phyloP scores from a whole-genome alignment of 2,797 vertebrate species.

The Diplodus puntazzo region DNA sequence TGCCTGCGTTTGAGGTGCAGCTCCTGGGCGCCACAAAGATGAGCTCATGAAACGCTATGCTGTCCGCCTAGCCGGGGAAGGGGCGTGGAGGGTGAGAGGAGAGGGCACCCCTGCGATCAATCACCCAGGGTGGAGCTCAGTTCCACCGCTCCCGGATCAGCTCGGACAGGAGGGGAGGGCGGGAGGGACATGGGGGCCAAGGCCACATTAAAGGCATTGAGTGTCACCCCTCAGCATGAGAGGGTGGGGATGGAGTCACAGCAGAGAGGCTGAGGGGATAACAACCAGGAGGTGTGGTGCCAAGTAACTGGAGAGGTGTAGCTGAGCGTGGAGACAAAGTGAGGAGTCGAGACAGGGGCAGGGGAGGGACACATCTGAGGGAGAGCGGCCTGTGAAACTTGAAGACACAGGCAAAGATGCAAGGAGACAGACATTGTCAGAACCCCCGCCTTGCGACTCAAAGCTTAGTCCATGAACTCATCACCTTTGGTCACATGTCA shows the following conservation, averaged over 20 bases:
- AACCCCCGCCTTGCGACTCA: slow-evolving; percentile 41
- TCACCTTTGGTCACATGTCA: slow-evolving; percentile 72
- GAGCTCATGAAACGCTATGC: slow-evolving; percentile 91
- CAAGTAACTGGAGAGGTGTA: slow-evolving; percentile 88
- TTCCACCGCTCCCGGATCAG: slow-evolving; percentile 71
- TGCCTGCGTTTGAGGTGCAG: slow-evolving; percentile 86
- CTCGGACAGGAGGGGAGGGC: slow-evolving; percentile 67
- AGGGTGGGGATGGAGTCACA: slow-evolving; percentile 65
- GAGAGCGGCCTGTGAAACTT: slow-evolving; percentile 82
- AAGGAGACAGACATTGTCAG: slow-evolving; percentile 62
- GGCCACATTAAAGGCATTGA: slow-evolving; percentile 89
- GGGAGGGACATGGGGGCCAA: slow-evolving; percentile 82
- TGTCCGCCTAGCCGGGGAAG: slow-evolving; percentile 78
- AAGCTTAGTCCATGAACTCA: slow-evolving; percentile 68
- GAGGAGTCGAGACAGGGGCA: slow-evolving; percentile 67
- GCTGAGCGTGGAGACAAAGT: slow-evolving; percentile 84
- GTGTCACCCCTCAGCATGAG: slow-evolving; percentile 80
- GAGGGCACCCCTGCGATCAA: slow-evolving; percentile 89
- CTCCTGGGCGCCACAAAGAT: slow-evolving; percentile 90
- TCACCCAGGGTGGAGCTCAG: slow-evolving; percentile 83
- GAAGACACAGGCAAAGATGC: slow-evolving; percentile 63
- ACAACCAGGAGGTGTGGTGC: slow-evolving; percentile 91
- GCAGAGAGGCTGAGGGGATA: slow-evolving; percentile 85
- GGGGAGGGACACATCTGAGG: slow-evolving; percentile 80
- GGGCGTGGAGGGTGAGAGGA: slow-evolving; percentile 82